Evolutionary conservation across 2,113 vertebrate species (phyloP).

Genomic region (Neogale vison): DNA sequence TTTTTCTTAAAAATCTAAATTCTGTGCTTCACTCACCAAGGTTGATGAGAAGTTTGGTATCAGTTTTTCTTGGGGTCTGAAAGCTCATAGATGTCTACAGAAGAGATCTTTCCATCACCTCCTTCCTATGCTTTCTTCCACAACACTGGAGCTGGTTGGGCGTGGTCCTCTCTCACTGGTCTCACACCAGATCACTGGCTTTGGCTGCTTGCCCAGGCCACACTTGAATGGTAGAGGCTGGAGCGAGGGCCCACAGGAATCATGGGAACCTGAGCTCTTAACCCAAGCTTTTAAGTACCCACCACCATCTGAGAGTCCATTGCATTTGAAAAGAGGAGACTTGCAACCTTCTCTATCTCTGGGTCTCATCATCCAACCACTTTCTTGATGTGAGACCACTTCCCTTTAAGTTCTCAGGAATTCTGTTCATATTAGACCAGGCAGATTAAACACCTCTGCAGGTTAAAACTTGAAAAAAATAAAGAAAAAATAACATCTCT

Average conservation of each 20-base stretch:
- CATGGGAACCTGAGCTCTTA: background rate
- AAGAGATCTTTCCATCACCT: background rate
- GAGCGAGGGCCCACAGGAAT: background rate
- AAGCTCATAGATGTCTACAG: background rate
- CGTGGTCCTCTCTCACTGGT: rapidly evolving
- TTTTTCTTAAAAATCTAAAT: background rate
- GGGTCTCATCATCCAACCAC: background rate
- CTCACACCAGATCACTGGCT: background rate
- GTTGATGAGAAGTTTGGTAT: background rate
- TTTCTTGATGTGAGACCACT: background rate
- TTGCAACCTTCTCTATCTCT: background rate
- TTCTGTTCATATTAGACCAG: background rate
- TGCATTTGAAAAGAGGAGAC: background rate
- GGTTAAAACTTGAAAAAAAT: background rate
- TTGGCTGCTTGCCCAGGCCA: background rate
- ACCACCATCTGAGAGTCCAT: background rate
- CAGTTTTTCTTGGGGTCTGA: background rate
- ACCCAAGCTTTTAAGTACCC: background rate
- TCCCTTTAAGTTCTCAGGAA: background rate
- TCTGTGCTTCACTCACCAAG: background rate
- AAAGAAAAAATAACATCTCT: background rate
- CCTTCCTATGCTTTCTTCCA: background rate
- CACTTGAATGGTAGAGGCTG: background rate
- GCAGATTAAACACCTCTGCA: background rate
- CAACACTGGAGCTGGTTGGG: background rate